Evolutionary conservation across 1,140 invertebrate genomes (phyloP).

Genomic region (Diachasma alloeum): DNA sequence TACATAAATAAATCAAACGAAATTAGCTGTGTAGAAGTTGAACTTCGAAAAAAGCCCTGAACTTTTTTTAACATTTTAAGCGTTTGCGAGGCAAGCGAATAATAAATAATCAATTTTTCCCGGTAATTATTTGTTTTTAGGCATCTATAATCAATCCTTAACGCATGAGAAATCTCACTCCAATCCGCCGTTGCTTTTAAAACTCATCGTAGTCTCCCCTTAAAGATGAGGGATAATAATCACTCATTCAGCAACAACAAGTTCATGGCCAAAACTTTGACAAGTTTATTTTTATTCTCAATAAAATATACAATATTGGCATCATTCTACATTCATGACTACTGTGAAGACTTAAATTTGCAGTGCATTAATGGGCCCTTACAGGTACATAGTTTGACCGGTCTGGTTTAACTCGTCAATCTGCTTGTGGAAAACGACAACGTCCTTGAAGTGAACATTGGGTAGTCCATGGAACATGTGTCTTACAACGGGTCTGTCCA

Average conservation of each 20-base stretch:
- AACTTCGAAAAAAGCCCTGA: no score
- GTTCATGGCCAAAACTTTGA: not conserved
- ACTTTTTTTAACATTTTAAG: no score
- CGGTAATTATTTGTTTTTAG: no score
- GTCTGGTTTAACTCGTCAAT: constrained; percentile 45
- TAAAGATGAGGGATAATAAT: not conserved
- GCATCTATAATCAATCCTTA: no score
- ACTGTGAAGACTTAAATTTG: not conserved
- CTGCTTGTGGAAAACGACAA: constrained; percentile 68
- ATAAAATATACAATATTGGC: not conserved
- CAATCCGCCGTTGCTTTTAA: no score
- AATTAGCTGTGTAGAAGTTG: no score
- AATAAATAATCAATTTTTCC: no score
- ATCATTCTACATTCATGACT: not conserved
- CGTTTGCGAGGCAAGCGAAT: no score
- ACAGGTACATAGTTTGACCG: constrained; percentile 24
- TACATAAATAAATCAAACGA: no score
- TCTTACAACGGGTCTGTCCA: constrained; percentile 66
- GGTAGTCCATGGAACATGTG: constrained; percentile 58
- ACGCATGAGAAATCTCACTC: no score
- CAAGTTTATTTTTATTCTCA: not conserved
- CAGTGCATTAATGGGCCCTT: not conserved
- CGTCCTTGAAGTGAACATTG: constrained; percentile 70
- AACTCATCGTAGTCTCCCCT: no score
- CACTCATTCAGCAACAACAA: not conserved